Evolutionary conservation across 2,113 vertebrate genomes (phyloP).

Genomic region (Rhabdomys dilectus): DNA sequence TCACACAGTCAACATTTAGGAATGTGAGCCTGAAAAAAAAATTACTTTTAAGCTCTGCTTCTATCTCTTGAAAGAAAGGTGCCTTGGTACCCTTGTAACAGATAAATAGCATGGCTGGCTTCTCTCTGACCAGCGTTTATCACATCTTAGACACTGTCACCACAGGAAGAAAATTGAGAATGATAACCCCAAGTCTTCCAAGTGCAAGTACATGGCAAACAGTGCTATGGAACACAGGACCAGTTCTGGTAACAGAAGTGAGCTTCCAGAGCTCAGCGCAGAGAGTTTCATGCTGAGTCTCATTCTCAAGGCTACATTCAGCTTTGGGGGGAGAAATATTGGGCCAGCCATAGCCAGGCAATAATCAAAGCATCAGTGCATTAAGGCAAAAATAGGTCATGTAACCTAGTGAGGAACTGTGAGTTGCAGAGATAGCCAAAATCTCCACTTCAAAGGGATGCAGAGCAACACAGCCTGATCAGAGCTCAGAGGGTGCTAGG

Average conservation of each 20-base stretch:
- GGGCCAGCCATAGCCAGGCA: slow-evolving; percentile 73
- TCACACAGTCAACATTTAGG: neutral
- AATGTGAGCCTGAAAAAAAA: neutral
- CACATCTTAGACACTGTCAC: slow-evolving; percentile 62
- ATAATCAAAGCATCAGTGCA: slow-evolving; percentile 70
- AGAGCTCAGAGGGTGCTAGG: neutral
- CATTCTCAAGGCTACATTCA: slow-evolving; percentile 75
- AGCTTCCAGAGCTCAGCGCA: slow-evolving; percentile 62
- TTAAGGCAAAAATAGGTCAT: slow-evolving; percentile 78
- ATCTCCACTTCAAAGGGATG: slow-evolving; percentile 41
- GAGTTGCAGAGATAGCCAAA: slow-evolving; percentile 68
- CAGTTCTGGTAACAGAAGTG: slow-evolving; percentile 72
- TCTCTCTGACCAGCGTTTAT: slow-evolving; percentile 43
- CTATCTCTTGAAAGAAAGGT: slow-evolving; percentile 53
- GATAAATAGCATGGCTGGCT: slow-evolving; percentile 46
- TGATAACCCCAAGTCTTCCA: slow-evolving; percentile 43
- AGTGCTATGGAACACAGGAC: neutral
- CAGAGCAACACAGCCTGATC: neutral
- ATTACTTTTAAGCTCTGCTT: neutral
- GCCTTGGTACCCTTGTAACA: slow-evolving; percentile 12
- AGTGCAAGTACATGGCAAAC: neutral
- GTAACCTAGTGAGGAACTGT: slow-evolving; percentile 49
- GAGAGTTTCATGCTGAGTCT: slow-evolving; percentile 68
- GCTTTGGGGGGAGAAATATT: slow-evolving; percentile 69
- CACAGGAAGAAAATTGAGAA: slow-evolving; percentile 62